Conservation (phyloP, 2,113 vertebrate genomes). For the Pardalotus punctatus region DNA sequence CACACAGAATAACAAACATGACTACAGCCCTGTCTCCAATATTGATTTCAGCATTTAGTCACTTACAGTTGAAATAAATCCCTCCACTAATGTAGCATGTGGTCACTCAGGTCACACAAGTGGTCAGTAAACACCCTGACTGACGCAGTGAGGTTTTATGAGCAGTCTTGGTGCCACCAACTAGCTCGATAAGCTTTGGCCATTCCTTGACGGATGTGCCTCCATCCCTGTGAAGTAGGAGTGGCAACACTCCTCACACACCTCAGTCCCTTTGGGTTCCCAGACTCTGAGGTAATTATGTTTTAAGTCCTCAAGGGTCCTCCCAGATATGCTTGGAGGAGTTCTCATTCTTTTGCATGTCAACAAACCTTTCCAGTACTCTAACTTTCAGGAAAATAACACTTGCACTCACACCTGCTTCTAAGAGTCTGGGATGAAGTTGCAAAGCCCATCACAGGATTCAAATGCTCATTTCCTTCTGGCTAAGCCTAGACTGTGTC, state of each 20-base stretch:
- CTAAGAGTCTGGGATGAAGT: background rate
- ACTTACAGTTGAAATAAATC: background rate
- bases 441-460: background rate
- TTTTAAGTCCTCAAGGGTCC: background rate
- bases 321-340: background rate
- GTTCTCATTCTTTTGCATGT: background rate
- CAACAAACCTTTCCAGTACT: background rate
- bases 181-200: background rate
- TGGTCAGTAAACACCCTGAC: background rate
- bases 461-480: background rate
- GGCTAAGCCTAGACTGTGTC: background rate
- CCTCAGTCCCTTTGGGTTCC: background rate
- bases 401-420: background rate
- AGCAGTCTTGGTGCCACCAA: background rate
- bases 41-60: background rate
- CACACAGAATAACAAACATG: background rate
- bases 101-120: background rate
- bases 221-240: background rate
- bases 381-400: background rate
- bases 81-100: accelerated
- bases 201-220: accelerated
- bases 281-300: background rate
- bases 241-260: background rate
- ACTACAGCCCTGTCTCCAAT: background rate
- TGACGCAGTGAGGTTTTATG: background rate